A percentile compares a stretch with the other conserved stretches of the same genome.
Conservation (phyloP, 2,797 vertebrate species). For the Squalus acanthias region DNA sequence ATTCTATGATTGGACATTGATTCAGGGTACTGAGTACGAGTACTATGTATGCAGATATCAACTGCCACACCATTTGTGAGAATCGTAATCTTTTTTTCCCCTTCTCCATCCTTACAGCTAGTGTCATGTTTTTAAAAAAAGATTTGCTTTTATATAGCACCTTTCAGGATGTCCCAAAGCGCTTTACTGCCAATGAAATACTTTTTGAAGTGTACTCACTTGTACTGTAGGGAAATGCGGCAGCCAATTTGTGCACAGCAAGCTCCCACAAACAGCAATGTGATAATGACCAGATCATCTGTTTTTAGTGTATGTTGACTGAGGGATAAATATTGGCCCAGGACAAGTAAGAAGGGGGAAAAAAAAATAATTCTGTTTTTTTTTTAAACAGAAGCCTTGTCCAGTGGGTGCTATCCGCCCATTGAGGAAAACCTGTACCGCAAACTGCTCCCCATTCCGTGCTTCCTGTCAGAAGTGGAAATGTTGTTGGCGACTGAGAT, state of each 20-base stretch:
- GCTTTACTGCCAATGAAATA: background rate
- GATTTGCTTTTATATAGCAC: background rate
- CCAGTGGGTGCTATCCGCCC: constrained; percentile 70
- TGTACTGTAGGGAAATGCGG: background rate
- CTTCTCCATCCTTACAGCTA: no score
- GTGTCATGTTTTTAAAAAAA: background rate
- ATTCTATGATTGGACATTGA: background rate
- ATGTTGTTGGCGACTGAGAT: constrained; percentile 82
- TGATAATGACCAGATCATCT: no score
- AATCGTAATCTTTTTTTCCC: no score
- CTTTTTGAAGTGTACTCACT: background rate
- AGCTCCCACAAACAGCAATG: background rate
- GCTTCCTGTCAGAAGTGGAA: constrained; percentile 75
- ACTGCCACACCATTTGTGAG: no score
- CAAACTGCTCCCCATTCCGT: constrained; percentile 68
- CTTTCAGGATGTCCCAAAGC: background rate
- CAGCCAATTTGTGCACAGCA: background rate
- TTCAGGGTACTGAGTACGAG: background rate
- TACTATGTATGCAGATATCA: background rate
- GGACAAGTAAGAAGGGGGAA: no score
- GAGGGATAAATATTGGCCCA: background rate
- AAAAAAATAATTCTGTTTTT: constrained; percentile 4
- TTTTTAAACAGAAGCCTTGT: constrained; percentile 65
- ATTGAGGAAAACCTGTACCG: constrained; percentile 60
- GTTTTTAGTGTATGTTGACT: background rate